These are phyloP conservation scores for Eulacestoma nigropectus DNA, from an alignment of 2,113 vertebrate genomes.

Conservation along the genomic window DNA sequence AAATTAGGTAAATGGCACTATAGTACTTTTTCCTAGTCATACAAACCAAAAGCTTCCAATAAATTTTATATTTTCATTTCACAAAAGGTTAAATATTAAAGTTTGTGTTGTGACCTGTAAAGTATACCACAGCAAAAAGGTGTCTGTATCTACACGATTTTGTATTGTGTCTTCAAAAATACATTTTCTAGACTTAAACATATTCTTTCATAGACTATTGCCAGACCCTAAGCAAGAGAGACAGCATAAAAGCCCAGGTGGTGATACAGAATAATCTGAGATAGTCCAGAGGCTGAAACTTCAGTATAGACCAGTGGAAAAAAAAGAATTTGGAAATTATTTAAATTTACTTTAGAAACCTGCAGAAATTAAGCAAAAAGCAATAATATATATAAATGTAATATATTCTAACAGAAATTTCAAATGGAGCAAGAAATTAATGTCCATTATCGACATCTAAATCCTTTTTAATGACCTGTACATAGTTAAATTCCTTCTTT, in stretches of 20 bases:
- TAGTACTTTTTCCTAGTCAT: neutral
- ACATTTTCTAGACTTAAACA: neutral
- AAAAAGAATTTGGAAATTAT: neutral
- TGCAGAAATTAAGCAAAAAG: neutral
- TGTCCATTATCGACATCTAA: conserved; percentile 50
- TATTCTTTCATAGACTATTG: neutral
- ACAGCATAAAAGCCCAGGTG: neutral
- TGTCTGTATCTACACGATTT: neutral
- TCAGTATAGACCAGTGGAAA: neutral
- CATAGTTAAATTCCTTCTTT: conserved; percentile 57
- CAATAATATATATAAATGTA: neutral
- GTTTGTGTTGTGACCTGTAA: neutral
- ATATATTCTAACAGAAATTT: neutral
- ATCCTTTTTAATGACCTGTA: conserved; percentile 34
- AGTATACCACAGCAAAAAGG: neutral
- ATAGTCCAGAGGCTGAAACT: neutral
- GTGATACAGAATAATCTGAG: neutral
- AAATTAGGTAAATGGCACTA: neutral
- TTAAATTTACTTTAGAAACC: neutral
- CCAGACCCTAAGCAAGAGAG: neutral
- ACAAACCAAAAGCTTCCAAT: neutral
- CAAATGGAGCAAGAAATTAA: conserved; percentile 31
- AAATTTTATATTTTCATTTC: neutral
- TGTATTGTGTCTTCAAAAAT: neutral
- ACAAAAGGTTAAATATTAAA: neutral